These are phyloP conservation scores for Apocheima hispidaria DNA, from an alignment of 2,888 invertebrate species.

Conservation along the genomic window DNA sequence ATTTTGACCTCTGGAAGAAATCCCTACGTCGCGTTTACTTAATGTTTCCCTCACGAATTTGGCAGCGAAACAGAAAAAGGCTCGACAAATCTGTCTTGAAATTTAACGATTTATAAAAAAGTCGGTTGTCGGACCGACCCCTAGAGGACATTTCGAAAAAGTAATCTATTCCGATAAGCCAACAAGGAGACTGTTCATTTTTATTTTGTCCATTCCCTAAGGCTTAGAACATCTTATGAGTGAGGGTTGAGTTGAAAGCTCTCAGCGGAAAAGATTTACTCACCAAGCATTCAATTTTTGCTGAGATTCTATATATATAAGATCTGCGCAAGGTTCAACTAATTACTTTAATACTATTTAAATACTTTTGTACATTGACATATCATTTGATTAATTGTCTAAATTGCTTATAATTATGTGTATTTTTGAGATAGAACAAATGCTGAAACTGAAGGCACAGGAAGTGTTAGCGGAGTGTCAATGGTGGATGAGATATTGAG, in stretches of 20 bases:
- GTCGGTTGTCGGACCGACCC: conserved; percentile 59
- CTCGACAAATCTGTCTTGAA: conserved; percentile 51
- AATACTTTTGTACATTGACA: too few relatives aligned
- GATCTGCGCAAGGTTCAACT: too few relatives aligned
- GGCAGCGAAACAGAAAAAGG: conserved; percentile 26
- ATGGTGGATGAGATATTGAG: too few relatives aligned
- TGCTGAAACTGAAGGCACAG: too few relatives aligned
- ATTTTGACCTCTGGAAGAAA: conserved; percentile 45
- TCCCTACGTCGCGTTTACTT: conserved; percentile 36
- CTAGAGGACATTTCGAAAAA: conserved; percentile 78
- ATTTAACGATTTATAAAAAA: conserved; percentile 67
- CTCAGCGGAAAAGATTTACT: conserved; percentile 34
- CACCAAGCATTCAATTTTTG: background rate
- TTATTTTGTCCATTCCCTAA: conserved; percentile 82
- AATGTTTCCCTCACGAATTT: conserved; percentile 37
- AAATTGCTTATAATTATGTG: too few relatives aligned
- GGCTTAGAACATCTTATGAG: conserved; percentile 74
- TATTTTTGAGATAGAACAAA: too few relatives aligned
- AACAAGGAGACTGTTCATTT: conserved; percentile 82
- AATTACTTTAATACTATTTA: too few relatives aligned
- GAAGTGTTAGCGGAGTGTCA: too few relatives aligned
- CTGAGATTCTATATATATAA: background rate
- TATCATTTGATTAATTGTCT: too few relatives aligned
- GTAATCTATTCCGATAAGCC: conserved; percentile 85
- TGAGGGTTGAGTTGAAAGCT: conserved; percentile 51